Conservation (phyloP, 2,888 invertebrate species). For the Pseudococcus longispinus region DNA sequence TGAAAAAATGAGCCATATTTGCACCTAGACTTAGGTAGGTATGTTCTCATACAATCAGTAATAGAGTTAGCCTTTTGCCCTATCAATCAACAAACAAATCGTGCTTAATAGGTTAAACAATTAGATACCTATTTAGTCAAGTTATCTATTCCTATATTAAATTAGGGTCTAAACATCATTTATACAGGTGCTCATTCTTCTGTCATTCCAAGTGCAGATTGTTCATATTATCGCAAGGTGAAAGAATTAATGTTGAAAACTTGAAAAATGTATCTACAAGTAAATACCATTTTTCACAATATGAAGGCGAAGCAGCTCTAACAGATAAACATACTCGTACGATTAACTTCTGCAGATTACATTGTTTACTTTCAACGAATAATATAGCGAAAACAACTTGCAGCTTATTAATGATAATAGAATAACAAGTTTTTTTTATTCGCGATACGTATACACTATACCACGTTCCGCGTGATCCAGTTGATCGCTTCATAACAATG, state of each 20-base stretch:
- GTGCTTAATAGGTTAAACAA: no score
- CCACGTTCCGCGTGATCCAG: constrained; percentile 34
- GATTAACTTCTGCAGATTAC: constrained; percentile 27
- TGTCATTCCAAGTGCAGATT: not conserved
- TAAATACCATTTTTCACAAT: not conserved
- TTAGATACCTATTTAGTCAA: no score
- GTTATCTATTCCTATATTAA: no score
- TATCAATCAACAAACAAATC: no score
- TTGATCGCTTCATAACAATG: constrained; percentile 56
- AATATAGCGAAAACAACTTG: constrained; percentile 20
- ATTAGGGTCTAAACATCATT: no score
- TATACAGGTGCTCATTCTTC: no score
- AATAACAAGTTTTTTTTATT: constrained; percentile 51
- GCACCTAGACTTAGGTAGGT: no score
- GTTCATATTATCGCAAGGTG: not conserved
- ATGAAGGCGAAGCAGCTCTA: not conserved
- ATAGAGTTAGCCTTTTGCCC: no score
- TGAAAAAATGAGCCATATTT: no score
- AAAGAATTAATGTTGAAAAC: not conserved
- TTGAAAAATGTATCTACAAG: not conserved
- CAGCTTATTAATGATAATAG: constrained; percentile 49
- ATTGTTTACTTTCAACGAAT: constrained; percentile 38
- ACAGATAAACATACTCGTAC: not conserved
- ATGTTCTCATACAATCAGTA: no score
- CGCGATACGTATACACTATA: not conserved